Evolutionary conservation across 2,113 vertebrate genomes (phyloP), one percentile per base, ranked within the genome.

Genomic region (Cacatua alba): DNA sequence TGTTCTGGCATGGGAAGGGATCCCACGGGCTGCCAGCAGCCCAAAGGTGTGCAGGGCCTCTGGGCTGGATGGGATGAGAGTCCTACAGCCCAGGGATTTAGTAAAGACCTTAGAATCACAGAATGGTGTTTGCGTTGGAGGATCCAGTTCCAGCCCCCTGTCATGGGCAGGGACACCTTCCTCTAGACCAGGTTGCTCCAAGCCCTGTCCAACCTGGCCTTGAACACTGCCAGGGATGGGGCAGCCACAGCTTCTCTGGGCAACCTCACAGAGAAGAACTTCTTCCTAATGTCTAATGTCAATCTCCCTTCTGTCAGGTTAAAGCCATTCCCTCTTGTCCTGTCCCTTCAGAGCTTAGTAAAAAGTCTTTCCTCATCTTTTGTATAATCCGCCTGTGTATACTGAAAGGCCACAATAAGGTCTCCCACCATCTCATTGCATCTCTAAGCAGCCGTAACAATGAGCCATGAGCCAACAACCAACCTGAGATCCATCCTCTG

Each of bases 261-360:
- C 31, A 57, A 1, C 19, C 55, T 63, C 6, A 13, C 2, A 0
- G 1, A 14, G 6, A 10, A 63, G 24, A 11, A 1, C 41, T 87
- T 63, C 12, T 74, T 39, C 48, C 14, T 64, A 21, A n/a, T 5
- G 7, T 11, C 46, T 35, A 8, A 21, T 4, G 9, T 44, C 7
- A 60, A 37, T 26, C 17, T 60, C 13, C 25, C 9, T 2, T 43
- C 28, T 52, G 65, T 35, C 19, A 13, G 4, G 48, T 48, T 78
- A 78, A 88, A 70, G 31, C 26, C 8, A 0, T 28, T 35, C 12
- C 6, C 15, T 11, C 4, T 71, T 49, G 6, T 74, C 53, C 29
- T 65, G 31, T 53, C 11, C 10, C 25, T 60, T n/a, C n/a, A 68
- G 39, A 26, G 21, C 37, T 46, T n/a, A 33, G 9, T 51, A 52